Evolutionary conservation across 2,888 invertebrate species (phyloP), one percentile per base, ranked within the genome.

Genomic region (Agapetus fuscipes): DNA sequence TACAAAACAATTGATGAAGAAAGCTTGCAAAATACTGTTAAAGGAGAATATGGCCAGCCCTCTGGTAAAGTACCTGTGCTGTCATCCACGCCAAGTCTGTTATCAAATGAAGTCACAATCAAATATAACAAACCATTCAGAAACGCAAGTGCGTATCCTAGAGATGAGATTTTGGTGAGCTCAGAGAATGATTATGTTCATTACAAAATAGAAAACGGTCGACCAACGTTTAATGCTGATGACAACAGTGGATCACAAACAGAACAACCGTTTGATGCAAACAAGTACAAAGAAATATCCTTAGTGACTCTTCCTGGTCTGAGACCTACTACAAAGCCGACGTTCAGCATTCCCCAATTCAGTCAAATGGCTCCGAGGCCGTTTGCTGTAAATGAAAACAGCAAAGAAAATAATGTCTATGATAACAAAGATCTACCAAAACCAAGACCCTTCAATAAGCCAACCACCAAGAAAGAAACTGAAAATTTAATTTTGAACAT

Each of bases 1-100:
- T 35, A 39, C 14, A 36, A 36, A 28, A 43, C 42, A n/a, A 37
- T 37, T 11, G 66, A 68, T 49, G 68, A 68, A 40, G 66, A 68
- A 41, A 67, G 63, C 46, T 66, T 68, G 1, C 60, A 63, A 54
- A 67, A 66, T 15, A 49, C 51, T 41, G 39, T 49, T n/a, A 64
- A 66, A 33, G 64, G 65, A 38, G 66, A 67, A 58, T 54, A 67
- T 2, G 66, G 67, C 51, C 61, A 60, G 31, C 70, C 66, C 52
- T 69, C 69, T 2, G 63, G 65, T 58, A 69, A 66, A 55, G 52
- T 69, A 17, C 68, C 69, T 7, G 59, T 67, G 15, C 56, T 70
- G 2, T 64, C 61, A 46, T 50, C 62, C 24, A 64, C 66, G n/a
- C 56, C 53, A 46, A 61, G 64, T 52, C 50, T 27, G 51, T 56